These are phyloP conservation scores for Drosophila dives DNA, from an alignment of 2,888 invertebrate genomes.

Conservation along the genomic window DNA sequence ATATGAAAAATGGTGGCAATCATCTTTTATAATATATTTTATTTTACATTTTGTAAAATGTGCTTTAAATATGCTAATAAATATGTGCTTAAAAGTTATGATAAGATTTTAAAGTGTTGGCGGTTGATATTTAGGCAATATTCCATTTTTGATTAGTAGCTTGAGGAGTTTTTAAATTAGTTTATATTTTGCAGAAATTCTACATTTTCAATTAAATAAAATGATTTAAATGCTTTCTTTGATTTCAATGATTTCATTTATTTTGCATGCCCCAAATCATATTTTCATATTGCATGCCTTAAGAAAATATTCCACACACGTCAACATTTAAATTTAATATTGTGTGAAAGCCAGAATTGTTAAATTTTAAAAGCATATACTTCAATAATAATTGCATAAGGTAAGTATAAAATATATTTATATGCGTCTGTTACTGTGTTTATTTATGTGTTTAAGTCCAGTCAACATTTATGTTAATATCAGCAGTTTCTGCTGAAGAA, in stretches of 20 bases:
- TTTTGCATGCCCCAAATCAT: background rate
- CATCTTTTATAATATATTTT: conserved; percentile 11
- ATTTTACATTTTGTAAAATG: background rate
- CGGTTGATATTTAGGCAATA: background rate
- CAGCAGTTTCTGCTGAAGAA: conserved; percentile 12
- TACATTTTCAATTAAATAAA: background rate
- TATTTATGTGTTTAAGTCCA: conserved; percentile 36
- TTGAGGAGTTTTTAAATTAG: background rate
- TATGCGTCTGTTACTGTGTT: conserved; percentile 32
- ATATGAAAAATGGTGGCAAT: conserved; percentile 10
- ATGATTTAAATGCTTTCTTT: background rate
- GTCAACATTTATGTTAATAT: conserved; percentile 5
- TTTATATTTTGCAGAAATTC: background rate
- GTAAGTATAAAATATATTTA: conserved; percentile 47
- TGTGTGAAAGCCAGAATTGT: conserved; percentile 18
- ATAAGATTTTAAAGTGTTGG: background rate
- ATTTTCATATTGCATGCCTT: conserved; percentile 16
- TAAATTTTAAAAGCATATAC: background rate
- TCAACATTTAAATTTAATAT: background rate
- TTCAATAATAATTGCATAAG: conserved; percentile 6
- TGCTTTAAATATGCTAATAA: background rate
- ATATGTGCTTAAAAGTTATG: background rate
- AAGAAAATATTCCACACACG: background rate
- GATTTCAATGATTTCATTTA: background rate
- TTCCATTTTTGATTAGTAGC: background rate